A percentile compares a stretch with the other conserved stretches of the same genome.
Evolutionary conservation across 2,113 vertebrate genomes (phyloP).

Genomic region (Corapipo altera): DNA sequence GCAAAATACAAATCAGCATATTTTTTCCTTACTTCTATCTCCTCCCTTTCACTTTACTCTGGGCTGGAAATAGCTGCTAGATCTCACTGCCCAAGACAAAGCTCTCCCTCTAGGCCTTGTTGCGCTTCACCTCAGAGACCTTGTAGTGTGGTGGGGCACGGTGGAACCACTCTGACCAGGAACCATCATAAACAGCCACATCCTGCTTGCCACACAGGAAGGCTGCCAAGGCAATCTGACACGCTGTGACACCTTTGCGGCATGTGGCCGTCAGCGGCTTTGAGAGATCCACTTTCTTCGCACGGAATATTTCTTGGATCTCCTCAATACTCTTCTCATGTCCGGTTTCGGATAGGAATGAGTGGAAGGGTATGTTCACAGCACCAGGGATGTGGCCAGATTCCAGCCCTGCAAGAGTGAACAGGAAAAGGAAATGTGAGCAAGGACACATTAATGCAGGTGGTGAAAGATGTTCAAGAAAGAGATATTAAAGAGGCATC

Average conservation of each 20-base stretch:
- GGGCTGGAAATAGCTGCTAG: background rate
- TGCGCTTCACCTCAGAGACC: constrained; percentile 76
- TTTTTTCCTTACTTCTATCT: background rate
- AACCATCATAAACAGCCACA: constrained; percentile 87
- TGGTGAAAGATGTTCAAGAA: background rate
- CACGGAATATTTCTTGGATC: constrained; percentile 79
- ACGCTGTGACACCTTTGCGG: constrained; percentile 90
- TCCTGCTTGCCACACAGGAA: constrained; percentile 84
- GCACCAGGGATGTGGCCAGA: constrained; percentile 87
- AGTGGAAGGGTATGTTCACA: constrained; percentile 87
- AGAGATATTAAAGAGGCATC: background rate
- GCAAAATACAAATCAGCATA: background rate
- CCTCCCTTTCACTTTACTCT: background rate
- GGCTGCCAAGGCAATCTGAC: constrained; percentile 87
- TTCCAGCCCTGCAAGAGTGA: constrained; percentile 73
- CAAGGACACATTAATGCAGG: background rate
- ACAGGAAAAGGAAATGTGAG: background rate
- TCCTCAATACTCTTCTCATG: constrained; percentile 77
- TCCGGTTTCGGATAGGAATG: constrained; percentile 82
- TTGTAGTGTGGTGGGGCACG: constrained; percentile 79
- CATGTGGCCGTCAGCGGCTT: constrained; percentile 82
- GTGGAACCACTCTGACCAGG: constrained; percentile 91
- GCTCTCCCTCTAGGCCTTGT: constrained; percentile 46
- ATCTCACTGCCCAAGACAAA: background rate
- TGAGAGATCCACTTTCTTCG: constrained; percentile 79